Evolutionary conservation across 2,113 vertebrate species (phyloP).

Genomic region (Cyphomyrus plagiostoma): DNA sequence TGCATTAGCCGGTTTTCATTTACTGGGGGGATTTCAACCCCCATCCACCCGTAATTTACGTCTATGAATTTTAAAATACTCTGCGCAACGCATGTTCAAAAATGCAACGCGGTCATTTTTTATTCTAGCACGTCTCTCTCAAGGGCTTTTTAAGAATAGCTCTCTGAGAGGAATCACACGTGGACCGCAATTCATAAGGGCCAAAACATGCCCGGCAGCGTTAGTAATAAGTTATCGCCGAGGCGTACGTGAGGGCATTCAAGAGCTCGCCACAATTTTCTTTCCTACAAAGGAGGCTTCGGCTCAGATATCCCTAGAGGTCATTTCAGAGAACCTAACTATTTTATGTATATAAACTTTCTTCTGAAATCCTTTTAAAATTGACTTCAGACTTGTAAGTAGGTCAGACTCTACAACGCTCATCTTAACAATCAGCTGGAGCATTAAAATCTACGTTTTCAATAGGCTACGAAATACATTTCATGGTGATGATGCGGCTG

Average conservation of each 20-base stretch:
- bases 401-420: background rate
- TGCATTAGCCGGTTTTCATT: background rate
- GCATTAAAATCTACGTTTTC: background rate
- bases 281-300: background rate
- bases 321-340: background rate
- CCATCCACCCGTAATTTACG: background rate
- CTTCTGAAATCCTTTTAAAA: background rate
- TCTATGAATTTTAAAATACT: background rate
- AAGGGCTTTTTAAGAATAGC: conserved; percentile 12
- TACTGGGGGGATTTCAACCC: background rate
- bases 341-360: background rate
- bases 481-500: background rate
- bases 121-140: background rate
- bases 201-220: background rate
- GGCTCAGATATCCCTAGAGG: background rate
- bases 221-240: background rate
- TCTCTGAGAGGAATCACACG: background rate
- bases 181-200: background rate
- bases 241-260: background rate
- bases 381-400: background rate
- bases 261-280: background rate
- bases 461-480: background rate
- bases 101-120: background rate
- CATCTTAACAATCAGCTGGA: background rate
- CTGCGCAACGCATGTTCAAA: background rate